Conservation (phyloP, 1,140 invertebrate species). For the Gerris buenoi region DNA sequence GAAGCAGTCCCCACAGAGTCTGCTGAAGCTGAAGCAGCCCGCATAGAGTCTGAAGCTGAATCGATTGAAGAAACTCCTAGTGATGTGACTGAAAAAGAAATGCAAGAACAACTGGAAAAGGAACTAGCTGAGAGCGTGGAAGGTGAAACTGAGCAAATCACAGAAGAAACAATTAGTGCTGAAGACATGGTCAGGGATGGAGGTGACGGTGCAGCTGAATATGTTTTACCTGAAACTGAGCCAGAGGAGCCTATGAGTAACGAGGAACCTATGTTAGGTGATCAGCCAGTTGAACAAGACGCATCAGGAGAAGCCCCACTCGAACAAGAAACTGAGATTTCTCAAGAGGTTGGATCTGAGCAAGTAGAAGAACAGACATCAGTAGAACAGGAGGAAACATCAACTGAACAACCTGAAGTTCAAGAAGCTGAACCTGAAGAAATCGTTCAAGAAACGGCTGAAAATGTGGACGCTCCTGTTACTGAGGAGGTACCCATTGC, state of each 20-base stretch:
- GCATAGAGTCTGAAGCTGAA: slow-evolving; percentile 13
- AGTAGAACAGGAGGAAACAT: slow-evolving; percentile 8
- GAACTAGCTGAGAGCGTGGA: neutral
- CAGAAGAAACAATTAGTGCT: neutral
- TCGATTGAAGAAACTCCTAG: slow-evolving; percentile 9
- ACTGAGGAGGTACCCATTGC: neutral
- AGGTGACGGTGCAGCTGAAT: slow-evolving; percentile 13
- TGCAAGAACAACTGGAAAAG: neutral
- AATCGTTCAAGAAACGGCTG: slow-evolving; percentile 8
- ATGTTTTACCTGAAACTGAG: slow-evolving; percentile 10
- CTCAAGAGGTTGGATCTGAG: neutral
- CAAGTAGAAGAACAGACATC: slow-evolving; percentile 9
- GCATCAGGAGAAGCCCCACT: neutral
- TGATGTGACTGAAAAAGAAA: slow-evolving; percentile 14
- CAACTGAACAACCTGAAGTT: slow-evolving; percentile 7
- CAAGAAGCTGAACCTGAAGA: slow-evolving; percentile 1
- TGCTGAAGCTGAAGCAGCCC: slow-evolving; percentile 16
- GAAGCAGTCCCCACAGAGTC: slow-evolving; percentile 12
- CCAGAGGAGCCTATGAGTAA: too few species aligned
- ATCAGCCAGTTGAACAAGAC: too few species aligned
- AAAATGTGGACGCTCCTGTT: slow-evolving; percentile 2
- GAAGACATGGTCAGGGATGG: slow-evolving; percentile 2
- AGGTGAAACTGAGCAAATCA: neutral
- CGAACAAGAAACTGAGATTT: neutral
- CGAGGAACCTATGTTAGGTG: too few species aligned